Conservation (phyloP, 1,140 invertebrate genomes). For the Parasteatoda tepidariorum region DNA sequence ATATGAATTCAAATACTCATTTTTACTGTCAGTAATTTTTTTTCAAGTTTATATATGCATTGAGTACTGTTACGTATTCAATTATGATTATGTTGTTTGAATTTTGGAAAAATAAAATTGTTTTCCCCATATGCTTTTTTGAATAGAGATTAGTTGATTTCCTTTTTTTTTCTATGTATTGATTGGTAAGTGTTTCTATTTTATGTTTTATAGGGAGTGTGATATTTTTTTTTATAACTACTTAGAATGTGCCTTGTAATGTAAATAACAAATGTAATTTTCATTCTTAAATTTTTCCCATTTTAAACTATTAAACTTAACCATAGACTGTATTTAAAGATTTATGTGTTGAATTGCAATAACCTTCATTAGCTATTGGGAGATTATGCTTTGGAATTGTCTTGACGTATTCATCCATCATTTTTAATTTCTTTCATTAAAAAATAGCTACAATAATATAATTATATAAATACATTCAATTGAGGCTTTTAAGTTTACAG, state of each 20-base stretch:
- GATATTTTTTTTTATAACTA: slow-evolving; percentile 34
- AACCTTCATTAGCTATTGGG: background rate
- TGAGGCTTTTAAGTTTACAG: no score
- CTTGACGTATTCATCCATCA: background rate
- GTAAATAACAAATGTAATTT: slow-evolving; percentile 45
- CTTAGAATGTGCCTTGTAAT: slow-evolving; percentile 60
- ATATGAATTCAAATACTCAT: no score
- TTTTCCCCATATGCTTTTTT: no score
- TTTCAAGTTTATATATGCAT: no score
- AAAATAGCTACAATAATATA: background rate
- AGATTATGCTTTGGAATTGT: background rate
- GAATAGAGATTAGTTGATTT: no score
- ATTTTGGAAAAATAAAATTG: no score
- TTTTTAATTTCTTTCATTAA: background rate
- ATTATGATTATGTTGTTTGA: no score
- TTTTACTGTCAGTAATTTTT: no score
- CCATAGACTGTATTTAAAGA: slow-evolving; percentile 8
- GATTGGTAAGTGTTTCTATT: background rate
- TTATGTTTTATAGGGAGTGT: slow-evolving; percentile 17
- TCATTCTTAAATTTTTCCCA: slow-evolving; percentile 36
- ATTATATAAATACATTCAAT: no score
- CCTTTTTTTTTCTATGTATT: slow-evolving; percentile 1
- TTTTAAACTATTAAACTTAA: slow-evolving; percentile 8
- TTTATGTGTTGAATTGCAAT: slow-evolving; percentile 1
- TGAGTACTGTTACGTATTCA: no score